phyloP scores from a whole-genome alignment of 1,140 invertebrate genomes.

The Dolichoris vasculosae region DNA sequence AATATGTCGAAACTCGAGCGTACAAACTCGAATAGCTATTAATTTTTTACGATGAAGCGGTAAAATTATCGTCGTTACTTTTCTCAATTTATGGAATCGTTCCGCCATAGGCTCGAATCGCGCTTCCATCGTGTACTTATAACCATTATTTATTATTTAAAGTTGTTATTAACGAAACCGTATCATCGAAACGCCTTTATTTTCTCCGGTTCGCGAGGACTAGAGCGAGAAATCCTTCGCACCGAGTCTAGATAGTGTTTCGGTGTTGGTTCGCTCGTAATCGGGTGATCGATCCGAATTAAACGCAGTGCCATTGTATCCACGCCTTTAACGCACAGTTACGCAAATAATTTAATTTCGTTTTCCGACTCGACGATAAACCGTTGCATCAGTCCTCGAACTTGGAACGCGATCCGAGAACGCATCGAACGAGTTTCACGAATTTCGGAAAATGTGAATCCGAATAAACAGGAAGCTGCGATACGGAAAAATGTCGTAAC shows the following conservation, averaged over 20 bases:
- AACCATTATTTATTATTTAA: background rate
- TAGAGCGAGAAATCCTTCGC: too few relatives aligned
- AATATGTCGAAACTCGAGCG: background rate
- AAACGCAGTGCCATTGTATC: too few relatives aligned
- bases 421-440: background rate
- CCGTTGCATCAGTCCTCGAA: too few relatives aligned
- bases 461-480: background rate
- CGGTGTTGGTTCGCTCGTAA: too few relatives aligned
- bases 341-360: too few relatives aligned
- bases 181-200: background rate
- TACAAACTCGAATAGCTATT: background rate
- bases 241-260: too few relatives aligned
- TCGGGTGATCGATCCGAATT: too few relatives aligned
- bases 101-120: background rate
- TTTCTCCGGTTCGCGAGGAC: background rate
- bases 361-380: too few relatives aligned
- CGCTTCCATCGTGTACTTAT: background rate
- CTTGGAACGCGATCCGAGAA: too few relatives aligned
- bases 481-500: background rate
- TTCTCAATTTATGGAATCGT: conserved; percentile 7
- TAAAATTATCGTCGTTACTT: conserved; percentile 6
- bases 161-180: background rate
- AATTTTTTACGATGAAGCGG: conserved; percentile 24
- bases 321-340: too few relatives aligned
- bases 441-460: background rate